Evolutionary conservation across 2,797 vertebrate species (phyloP), one percentile per base, ranked within the genome.

Genomic region (Anguilla anguilla): DNA sequence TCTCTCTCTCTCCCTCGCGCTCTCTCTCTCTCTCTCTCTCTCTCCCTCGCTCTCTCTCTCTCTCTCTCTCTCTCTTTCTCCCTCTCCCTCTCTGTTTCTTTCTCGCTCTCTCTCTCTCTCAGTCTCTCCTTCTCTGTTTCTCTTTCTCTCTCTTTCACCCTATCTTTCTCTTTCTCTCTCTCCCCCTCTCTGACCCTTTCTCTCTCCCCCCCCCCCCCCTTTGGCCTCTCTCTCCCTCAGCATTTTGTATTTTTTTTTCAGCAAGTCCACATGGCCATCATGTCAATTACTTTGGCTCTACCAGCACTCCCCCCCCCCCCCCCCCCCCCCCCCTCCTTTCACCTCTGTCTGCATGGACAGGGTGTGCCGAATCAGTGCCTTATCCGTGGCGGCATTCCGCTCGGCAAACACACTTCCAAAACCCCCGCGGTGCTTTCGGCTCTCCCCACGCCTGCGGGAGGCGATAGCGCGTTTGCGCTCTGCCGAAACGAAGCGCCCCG

Each of bases 201-300:
- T 35, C 35, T 35, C 35, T 35, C 35, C 35, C 35, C 1, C 1
- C 35, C 1, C 35, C 1, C 35, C 39, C 3, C 85, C 59, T 59
- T 1, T 31, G 2, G 59, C 59, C n/a, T 31, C 11, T 31, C 13
- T 85, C 83, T 55, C 53, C 15, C 51, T 61, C 89, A 19, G 59
- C 22, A 61, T 61, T 61, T 22, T 15, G 13, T 87, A 61, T 61
- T 22, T 1, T 51, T 3, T n/a, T 91, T 10, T 57, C 55, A 57
- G 59, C 59, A 61, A 17, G 5, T 85, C 89, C 0, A 0, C 85
- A 49, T 88, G 88, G 91, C 84, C 85, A 84, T 1, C 3, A 91
- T 83, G 90, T 93, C 94, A 88, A 67, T 93, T 85, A 43, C 86
- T 84, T 69, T 77, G 89, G 1, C 31, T 11, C 49, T 13, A 7